Percentiles rank a stretch among this genome's conserved stretches.
These are phyloP conservation scores for Cyclina sinensis DNA, from an alignment of 1,140 invertebrate genomes.

Conservation along the genomic window DNA sequence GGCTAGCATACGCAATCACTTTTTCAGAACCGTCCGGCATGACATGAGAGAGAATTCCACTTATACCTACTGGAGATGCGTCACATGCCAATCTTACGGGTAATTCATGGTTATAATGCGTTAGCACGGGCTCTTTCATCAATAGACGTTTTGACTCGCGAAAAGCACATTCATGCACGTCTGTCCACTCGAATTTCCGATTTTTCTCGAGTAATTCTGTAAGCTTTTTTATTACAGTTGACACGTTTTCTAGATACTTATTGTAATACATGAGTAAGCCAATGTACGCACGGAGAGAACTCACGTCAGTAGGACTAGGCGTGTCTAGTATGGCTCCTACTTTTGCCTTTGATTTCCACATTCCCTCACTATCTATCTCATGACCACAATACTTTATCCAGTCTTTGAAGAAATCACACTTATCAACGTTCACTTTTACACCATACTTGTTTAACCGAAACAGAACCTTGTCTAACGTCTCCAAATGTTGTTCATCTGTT, in stretches of 20 bases:
- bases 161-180: too few relatives aligned
- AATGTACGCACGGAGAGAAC: too few relatives aligned
- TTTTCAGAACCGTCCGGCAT: background rate
- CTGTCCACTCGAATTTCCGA: too few relatives aligned
- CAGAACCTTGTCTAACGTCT: conserved; percentile 57
- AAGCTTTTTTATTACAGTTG: too few relatives aligned
- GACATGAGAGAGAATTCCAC: background rate
- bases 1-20: too few relatives aligned
- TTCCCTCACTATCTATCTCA: conserved; percentile 9
- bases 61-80: background rate
- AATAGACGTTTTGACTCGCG: too few relatives aligned
- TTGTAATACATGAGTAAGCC: too few relatives aligned
- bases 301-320: too few relatives aligned
- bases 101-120: background rate
- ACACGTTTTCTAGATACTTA: too few relatives aligned
- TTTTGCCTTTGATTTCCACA: conserved; percentile 61
- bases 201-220: too few relatives aligned
- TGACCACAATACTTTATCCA: conserved; percentile 15
- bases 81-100: background rate
- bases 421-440: background rate
- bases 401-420: conserved; percentile 32
- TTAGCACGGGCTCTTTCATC: background rate
- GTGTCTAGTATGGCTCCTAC: conserved; percentile 9
- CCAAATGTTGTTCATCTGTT: conserved; percentile 58
- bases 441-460: conserved; percentile 36